Evolutionary conservation across 1,140 invertebrate species (phyloP).

Genomic region (Listronotus oregonensis): DNA sequence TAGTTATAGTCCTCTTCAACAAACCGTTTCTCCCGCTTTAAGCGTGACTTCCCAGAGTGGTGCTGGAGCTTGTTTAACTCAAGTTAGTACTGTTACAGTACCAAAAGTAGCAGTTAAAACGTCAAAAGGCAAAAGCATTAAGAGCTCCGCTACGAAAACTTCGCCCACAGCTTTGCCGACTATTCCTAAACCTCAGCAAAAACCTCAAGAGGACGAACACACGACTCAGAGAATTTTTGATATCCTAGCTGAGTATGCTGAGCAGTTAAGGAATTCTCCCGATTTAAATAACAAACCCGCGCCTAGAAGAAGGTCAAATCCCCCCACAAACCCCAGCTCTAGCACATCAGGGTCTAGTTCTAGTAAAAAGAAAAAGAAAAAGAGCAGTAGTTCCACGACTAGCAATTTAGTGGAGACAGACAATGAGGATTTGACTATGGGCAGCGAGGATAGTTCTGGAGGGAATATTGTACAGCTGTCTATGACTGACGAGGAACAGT

Average conservation of each 20-base stretch:
- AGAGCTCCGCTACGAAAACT: conserved; percentile 27
- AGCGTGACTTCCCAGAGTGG: conserved; percentile 68
- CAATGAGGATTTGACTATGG: conserved; percentile 70
- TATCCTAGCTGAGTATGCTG: conserved; percentile 80
- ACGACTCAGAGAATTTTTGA: conserved; percentile 80
- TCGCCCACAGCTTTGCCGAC: conserved; percentile 60
- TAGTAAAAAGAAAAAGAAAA: conserved; percentile 58
- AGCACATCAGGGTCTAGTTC: conserved; percentile 68
- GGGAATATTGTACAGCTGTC: conserved; percentile 65
- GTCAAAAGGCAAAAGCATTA: conserved; percentile 58
- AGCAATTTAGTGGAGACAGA: conserved; percentile 55
- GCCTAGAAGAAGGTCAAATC: conserved; percentile 73
- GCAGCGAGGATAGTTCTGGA: conserved; percentile 72
- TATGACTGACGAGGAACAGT: conserved; percentile 56
- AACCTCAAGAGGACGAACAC: conserved; percentile 80
- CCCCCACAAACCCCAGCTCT: conserved; percentile 70
- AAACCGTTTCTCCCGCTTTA: conserved; percentile 63
- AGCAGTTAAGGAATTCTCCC: conserved; percentile 77
- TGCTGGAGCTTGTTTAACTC: conserved; percentile 46
- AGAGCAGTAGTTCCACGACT: conserved; percentile 3
- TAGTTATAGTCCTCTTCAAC: conserved; percentile 60
- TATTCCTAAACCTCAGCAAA: conserved; percentile 71
- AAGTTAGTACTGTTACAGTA: conserved; percentile 58
- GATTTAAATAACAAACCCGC: conserved; percentile 82
- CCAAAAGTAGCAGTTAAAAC: conserved; percentile 62